Evolutionary conservation across 1,140 invertebrate species (phyloP).

Genomic region (Leptonema lineaticorne): DNA sequence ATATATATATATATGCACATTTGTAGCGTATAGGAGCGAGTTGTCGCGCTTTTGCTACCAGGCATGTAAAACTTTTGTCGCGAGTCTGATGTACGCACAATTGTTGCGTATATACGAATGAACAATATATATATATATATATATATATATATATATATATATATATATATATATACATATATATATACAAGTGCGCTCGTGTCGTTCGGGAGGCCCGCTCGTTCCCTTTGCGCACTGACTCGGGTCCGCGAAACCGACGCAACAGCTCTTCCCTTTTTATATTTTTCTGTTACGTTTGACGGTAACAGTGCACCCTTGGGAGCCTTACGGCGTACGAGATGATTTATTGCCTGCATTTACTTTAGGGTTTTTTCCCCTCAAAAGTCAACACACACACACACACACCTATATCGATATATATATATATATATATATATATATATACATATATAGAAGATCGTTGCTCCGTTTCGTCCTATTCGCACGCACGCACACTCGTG

Average conservation of each 20-base stretch:
- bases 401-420: too few species aligned
- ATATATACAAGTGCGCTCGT: neutral
- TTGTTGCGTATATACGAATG: neutral
- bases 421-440: too few species aligned
- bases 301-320: constrained; percentile 41
- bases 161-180: neutral
- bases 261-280: constrained; percentile 36
- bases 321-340: constrained; percentile 33
- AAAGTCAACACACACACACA: neutral
- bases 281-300: constrained; percentile 39
- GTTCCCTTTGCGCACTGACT: too few species aligned
- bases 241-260: neutral
- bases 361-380: neutral
- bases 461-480: too few species aligned
- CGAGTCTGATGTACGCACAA: too few species aligned
- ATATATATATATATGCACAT: too few species aligned
- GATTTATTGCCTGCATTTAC: constrained; percentile 38
- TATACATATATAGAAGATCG: too few species aligned
- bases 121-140: neutral
- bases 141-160: neutral
- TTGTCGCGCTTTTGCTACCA: too few species aligned
- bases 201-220: neutral
- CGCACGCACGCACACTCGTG: too few species aligned
- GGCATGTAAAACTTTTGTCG: too few species aligned
- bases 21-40: too few species aligned